Evolutionary conservation across 1,140 invertebrate species (phyloP).

Genomic region (Agrilus planipennis): DNA sequence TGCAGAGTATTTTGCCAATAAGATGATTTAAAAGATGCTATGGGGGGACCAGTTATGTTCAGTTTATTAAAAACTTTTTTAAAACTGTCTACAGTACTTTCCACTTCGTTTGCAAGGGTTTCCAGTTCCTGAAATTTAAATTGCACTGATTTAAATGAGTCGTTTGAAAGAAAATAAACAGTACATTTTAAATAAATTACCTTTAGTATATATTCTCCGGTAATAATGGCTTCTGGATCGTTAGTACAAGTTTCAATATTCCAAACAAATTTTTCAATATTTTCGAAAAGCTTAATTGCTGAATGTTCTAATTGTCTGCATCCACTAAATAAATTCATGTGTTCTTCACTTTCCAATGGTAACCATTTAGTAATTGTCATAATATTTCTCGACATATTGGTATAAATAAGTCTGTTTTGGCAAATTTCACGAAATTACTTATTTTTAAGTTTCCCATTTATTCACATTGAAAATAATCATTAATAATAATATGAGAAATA

Average conservation of each 20-base stretch:
- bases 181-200: no score
- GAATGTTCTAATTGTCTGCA: slow-evolving; percentile 21
- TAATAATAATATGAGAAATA: no score
- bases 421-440: no score
- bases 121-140: slow-evolving; percentile 15
- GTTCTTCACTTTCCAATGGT: slow-evolving; percentile 19
- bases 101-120: slow-evolving; percentile 7
- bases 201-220: background rate
- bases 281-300: no score
- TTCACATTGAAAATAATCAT: no score
- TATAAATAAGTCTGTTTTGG: no score
- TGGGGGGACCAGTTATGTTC: slow-evolving; percentile 6
- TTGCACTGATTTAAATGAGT: no score
- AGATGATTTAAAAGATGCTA: slow-evolving; percentile 14
- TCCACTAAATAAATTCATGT: slow-evolving; percentile 14
- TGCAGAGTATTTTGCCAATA: slow-evolving; percentile 21
- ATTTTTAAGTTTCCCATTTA: no score
- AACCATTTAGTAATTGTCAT: slow-evolving; percentile 30
- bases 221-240: slow-evolving; percentile 1
- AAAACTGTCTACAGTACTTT: slow-evolving; percentile 8
- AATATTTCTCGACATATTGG: slow-evolving; percentile 23
- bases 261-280: slow-evolving; percentile 6
- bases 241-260: background rate
- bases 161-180: no score
- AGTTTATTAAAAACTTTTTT: slow-evolving; percentile 9